Base-by-base conservation (phyloP, 2,113 vertebrate genomes). In the Hemicordylus capensis region DNA sequence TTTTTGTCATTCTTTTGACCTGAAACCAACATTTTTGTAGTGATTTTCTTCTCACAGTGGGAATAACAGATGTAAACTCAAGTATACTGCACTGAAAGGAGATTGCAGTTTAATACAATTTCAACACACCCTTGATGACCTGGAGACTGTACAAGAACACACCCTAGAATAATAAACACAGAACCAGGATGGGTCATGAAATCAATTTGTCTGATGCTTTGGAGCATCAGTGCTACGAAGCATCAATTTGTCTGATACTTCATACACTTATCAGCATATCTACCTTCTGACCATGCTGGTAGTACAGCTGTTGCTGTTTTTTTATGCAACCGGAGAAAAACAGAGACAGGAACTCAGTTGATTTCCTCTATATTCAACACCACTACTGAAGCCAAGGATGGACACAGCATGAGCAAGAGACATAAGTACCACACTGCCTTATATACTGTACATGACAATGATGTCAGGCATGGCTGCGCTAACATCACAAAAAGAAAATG, bases 301-400 rank as follows among this genome's bases (percentile, higher is more conserved):
- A 61, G n/a, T 24, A 67, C 10, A 42, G 48, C 17, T 75, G 59
- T 14, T 46, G 39, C 39, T 72, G 46, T n/a, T 9, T 64, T 56
- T 56, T 67, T 64, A 54, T 84, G 83, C 34, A 76, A 84, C 73
- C 20, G 37, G 26, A 22, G 48, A 76, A 54, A 84, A 76, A 84
- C 24, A 67, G 46, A 34, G 37, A 34, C 46, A 56, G 20, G 31
- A 26, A 48, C n/a, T 34, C 31, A 48, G 56, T 20, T 77, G 28
- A 10, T 26, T 63, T 74, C 56, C 46, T 76, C 54, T 75, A 76
- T 39, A 31, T 84, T 56, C 72, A 64, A 54, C 48, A 24, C 61
- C 24, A 14, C 26, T 76, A 26, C 34, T 42, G 61, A 37, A 76
- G 46, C 42, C 46, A 44, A 51, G 72, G 28, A n/a, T 19, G 5